Base-by-base conservation (phyloP, 2,797 vertebrate genomes). In the Fringilla coelebs region DNA sequence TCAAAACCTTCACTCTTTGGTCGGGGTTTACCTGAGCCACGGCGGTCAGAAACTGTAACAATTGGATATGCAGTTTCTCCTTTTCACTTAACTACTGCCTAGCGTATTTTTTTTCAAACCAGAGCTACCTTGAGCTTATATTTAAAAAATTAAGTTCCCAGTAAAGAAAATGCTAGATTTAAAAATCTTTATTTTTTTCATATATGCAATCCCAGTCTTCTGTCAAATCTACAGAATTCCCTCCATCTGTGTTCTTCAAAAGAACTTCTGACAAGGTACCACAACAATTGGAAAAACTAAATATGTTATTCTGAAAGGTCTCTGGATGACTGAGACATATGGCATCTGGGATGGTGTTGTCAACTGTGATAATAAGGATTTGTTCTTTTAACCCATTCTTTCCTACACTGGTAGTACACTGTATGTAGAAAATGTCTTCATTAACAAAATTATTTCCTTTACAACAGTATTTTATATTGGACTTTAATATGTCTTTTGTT, bases 1-100 rank as follows among this genome's bases (percentile, higher is more conserved):
- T 99, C 99, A 51, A 99, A 99, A 57, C 99, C 99, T 97, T 99
- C 99, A 51, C 99, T 99, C 98, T 99, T 99, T 94, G 99, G 99
- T 96, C 99, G 98, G 83, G 98, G 95, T 95, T 99, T 99, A 80
- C 99, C 99, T 96, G 99, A 98, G 92, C 98, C 99, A 43, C 98
- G 98, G 48, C 98, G 97, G 96, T 99, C 99, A 86, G 98, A 98
- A 18, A 99, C 99, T 99, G 88, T 92, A 97, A 94, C 26, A 94
- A 76, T 88, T 75, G 95, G 26, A 74, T 22, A 65, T 52, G 85
- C 19, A 86, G 72, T 72, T 82, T 67, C 93, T 88, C 90, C 70
- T 72, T 89, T 82, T 84, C 63, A n/a, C 86, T 86, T 84, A 95
- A 72, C 90, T 78, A 40, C n/a, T 51, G 12, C 7, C 87, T 89